phyloP scores from a whole-genome alignment of 2,113 vertebrate genomes.

The Mus pahari region DNA sequence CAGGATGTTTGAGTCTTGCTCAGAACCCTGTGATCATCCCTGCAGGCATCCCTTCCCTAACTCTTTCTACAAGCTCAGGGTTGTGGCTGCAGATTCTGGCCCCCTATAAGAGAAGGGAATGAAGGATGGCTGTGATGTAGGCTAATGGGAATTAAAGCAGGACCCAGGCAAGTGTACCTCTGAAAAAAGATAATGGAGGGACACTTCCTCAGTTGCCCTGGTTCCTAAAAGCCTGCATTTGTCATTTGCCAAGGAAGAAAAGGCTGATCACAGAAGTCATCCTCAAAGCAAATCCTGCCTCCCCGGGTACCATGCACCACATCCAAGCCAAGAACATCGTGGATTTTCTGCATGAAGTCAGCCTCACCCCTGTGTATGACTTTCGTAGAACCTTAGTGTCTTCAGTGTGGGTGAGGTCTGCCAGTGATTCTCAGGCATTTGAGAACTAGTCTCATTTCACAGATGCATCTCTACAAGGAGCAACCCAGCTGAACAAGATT shows the following conservation, averaged over 20 bases:
- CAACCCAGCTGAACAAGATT: conserved; percentile 97
- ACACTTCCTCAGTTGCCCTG: not conserved
- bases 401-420: conserved; percentile 95
- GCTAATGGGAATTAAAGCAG: not conserved
- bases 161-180: not conserved
- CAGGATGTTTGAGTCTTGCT: not conserved
- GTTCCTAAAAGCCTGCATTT: not conserved
- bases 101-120: not conserved
- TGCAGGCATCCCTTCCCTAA: too few species aligned
- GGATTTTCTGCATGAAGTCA: conserved; percentile 96
- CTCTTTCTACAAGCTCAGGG: not conserved
- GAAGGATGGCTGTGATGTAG: not conserved
- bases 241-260: not conserved
- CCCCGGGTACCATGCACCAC: conserved; percentile 95
- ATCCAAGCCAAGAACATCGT: conserved; percentile 97
- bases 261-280: conserved; percentile 92
- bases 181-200: not conserved
- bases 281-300: conserved; percentile 95
- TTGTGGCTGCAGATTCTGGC: not conserved
- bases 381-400: conserved; percentile 97
- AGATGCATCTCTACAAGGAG: conserved; percentile 94
- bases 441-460: conserved; percentile 96
- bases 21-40: not conserved
- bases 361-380: conserved; percentile 96
- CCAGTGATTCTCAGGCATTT: conserved; percentile 90